Base-by-base conservation (phyloP, 2,888 invertebrate species). In the Alcis repandata region DNA sequence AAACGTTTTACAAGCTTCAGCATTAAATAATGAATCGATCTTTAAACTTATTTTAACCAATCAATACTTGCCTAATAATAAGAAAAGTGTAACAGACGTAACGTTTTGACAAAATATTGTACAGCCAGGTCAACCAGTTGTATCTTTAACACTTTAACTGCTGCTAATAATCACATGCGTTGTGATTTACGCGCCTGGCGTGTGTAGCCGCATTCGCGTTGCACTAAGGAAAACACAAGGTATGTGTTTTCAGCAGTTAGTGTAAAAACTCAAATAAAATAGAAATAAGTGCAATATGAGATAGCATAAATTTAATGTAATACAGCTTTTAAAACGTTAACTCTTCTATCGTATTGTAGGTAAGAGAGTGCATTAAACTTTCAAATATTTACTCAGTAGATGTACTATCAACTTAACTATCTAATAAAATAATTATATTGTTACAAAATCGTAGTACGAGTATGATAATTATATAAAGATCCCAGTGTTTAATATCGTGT, bases 401-500 rank as follows among this genome's bases (percentile, higher is more conserved):
- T 43, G 32, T 33, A 36, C 38, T 33, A 19, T 33, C 41, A 19
- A 15, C 33, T 51, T 41, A 15, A 19, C 40, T 49, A n/a, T 48
- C 15, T 36, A 49, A 32, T 32, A 59, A 7, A n/a, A 27, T 27
- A 9, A 17, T 17, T 9, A 41, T 17, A 17, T 17, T 15, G 8
- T 15, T 9, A 20, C 2, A 11, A n/a, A 40, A 40, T 15, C 2
- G 8, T 11, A 6, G 4, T 15, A 15, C n/a, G n/a, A n/a, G n/a
- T n/a, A n/a, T n/a, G n/a, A n/a, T n/a, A n/a, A n/a, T 43, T 45
- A 7, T 11, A 1, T 32, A 1, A 17, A 17, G 10, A 15, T 49
- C 9, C 46, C 33, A 53, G 53, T 53, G 33, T 17, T 17, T 33
- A 7, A 41, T n/a, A 22, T 19, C 19, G 68, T 32, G 57, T 60